phyloP scores from a whole-genome alignment of 2,888 invertebrate genomes.

The Epirrhoe tristata region DNA sequence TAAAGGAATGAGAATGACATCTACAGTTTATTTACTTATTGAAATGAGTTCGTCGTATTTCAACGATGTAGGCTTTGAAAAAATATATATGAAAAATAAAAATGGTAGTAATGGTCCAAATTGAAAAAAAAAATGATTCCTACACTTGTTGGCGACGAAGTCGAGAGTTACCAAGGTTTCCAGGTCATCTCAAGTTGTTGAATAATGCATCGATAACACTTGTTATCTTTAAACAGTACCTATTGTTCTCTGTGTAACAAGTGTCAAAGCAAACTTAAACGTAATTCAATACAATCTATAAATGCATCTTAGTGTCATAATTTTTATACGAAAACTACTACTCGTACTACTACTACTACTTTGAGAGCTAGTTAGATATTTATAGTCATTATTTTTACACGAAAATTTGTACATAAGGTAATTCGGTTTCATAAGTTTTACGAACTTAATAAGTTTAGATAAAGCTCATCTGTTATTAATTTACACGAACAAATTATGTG shows the following conservation, averaged over 20 bases:
- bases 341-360: too few relatives aligned
- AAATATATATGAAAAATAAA: too few relatives aligned
- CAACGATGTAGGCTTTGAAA: too few relatives aligned
- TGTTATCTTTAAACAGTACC: background rate
- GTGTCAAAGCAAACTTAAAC: background rate
- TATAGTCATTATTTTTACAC: too few relatives aligned
- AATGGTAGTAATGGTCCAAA: too few relatives aligned
- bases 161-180: background rate
- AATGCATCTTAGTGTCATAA: background rate
- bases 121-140: background rate
- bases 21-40: too few relatives aligned
- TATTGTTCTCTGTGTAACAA: background rate
- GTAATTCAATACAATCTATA: background rate
- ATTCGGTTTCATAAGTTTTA: too few relatives aligned
- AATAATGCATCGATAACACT: constrained; percentile 1
- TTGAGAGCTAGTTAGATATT: too few relatives aligned
- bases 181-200: background rate
- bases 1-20: too few relatives aligned
- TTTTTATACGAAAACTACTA: background rate
- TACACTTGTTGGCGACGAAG: background rate
- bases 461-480: background rate
- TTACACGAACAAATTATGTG: background rate
- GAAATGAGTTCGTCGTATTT: too few relatives aligned
- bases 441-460: too few relatives aligned
- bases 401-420: too few relatives aligned